A percentile compares a stretch with the other conserved stretches of the same genome.
These are phyloP conservation scores for Nothoprocta pentlandii DNA, from an alignment of 2,113 vertebrate genomes.

Conservation along the genomic window DNA sequence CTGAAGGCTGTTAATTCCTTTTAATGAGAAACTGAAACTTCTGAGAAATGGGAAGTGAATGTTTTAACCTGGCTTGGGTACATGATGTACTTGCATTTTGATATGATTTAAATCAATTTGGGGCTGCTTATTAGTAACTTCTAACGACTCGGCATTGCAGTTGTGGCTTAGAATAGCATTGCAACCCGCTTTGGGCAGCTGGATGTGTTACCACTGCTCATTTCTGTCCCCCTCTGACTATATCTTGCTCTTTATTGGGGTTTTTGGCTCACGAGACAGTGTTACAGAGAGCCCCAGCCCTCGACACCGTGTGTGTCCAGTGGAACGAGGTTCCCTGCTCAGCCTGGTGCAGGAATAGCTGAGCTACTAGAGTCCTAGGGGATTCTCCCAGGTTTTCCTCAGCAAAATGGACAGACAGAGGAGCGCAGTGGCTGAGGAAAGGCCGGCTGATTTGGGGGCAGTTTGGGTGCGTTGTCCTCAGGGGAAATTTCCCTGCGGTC, in stretches of 20 bases:
- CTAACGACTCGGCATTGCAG: not conserved
- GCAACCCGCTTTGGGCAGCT: not conserved
- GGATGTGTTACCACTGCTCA: not conserved
- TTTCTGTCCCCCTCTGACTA: not conserved
- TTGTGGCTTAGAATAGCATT: not conserved
- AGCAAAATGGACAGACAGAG: not conserved
- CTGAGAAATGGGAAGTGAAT: not conserved
- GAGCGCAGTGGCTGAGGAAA: not conserved
- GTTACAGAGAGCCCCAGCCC: not conserved
- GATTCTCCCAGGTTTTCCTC: not conserved
- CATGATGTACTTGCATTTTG: not conserved
- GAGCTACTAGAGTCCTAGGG: not conserved
- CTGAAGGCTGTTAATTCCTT: not conserved
- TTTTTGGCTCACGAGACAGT: not conserved
- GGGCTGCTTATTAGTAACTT: not conserved
- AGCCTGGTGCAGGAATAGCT: not conserved
- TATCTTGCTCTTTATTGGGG: not conserved
- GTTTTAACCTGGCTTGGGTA: not conserved
- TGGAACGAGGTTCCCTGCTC: not conserved
- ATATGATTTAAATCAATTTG: not conserved
- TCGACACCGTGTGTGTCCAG: not conserved
- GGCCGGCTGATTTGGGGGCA: conserved; percentile 32
- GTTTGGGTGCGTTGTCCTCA: not conserved
- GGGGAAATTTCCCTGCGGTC: conserved; percentile 32
- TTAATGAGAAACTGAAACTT: conserved; percentile 2